These are phyloP conservation scores for Parnassius glacialis DNA, from an alignment of 2,888 invertebrate species.

Conservation along the genomic window DNA sequence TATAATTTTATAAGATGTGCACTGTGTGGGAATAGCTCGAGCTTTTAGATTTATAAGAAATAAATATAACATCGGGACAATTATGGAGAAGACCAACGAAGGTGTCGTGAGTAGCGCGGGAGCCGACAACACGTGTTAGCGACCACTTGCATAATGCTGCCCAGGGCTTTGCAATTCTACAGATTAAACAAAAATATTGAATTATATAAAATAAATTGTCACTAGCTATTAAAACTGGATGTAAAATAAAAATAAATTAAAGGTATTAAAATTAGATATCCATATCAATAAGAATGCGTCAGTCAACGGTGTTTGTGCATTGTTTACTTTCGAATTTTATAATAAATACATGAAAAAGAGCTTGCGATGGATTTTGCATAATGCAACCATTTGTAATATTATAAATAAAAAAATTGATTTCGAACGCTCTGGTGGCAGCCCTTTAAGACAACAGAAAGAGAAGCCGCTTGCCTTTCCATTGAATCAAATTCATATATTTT, in stretches of 20 bases:
- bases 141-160: constrained; percentile 67
- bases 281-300: no score
- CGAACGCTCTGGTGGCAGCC: constrained; percentile 76
- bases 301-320: no score
- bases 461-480: constrained; percentile 80
- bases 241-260: constrained; percentile 3
- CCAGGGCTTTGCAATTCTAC: constrained; percentile 51
- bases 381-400: constrained; percentile 66
- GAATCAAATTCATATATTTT: constrained; percentile 82
- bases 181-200: constrained; percentile 8
- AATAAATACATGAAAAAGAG: constrained; percentile 52
- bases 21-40: background rate
- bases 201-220: background rate
- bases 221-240: background rate
- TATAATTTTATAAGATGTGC: no score
- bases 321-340: no score
- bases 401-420: constrained; percentile 59
- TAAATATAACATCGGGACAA: constrained; percentile 67
- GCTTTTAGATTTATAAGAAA: constrained; percentile 41
- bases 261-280: background rate
- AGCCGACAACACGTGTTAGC: constrained; percentile 69
- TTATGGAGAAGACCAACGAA: constrained; percentile 66
- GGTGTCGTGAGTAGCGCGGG: constrained; percentile 60
- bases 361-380: constrained; percentile 55
- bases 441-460: constrained; percentile 73